phyloP scores from a whole-genome alignment of 2,888 invertebrate genomes.

The Phrixothrix hirtus region DNA sequence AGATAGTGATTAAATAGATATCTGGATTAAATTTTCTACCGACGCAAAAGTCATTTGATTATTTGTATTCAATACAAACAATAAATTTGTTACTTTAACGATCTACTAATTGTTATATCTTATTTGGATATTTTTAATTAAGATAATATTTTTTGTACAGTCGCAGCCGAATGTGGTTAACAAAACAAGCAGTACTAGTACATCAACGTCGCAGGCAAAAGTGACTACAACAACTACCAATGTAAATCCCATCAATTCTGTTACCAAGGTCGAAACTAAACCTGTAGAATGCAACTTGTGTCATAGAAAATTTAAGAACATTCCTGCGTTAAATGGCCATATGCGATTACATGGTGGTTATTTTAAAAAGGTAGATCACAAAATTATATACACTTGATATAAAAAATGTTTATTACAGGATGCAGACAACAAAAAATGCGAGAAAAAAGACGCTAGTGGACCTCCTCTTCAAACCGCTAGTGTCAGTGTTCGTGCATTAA shows the following conservation, averaged over 20 bases:
- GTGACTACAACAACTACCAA: conserved; percentile 51
- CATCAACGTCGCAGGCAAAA: conserved; percentile 50
- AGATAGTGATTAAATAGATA: no score
- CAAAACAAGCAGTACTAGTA: conserved; percentile 43
- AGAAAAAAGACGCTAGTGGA: conserved; percentile 80
- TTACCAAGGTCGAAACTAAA: conserved; percentile 67
- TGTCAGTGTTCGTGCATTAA: conserved; percentile 85
- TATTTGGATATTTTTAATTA: conserved; percentile 46
- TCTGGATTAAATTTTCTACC: not conserved
- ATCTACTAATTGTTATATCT: conserved; percentile 36
- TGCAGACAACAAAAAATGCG: conserved; percentile 81
- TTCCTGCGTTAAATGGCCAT: conserved; percentile 96
- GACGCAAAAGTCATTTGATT: not conserved
- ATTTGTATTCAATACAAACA: not conserved
- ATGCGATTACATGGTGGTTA: conserved; percentile 98
- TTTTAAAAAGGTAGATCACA: conserved; percentile 79
- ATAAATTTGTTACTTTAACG: not conserved
- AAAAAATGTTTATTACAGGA: conserved; percentile 60
- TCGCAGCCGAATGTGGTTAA: conserved; percentile 45
- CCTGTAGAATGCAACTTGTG: conserved; percentile 95
- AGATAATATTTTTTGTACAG: conserved; percentile 38
- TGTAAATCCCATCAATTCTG: conserved; percentile 50
- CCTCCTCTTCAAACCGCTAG: conserved; percentile 92
- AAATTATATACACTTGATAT: not conserved
- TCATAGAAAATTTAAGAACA: conserved; percentile 94